Conservation (phyloP, 2,113 vertebrate genomes). For the Cervus canadensis region DNA sequence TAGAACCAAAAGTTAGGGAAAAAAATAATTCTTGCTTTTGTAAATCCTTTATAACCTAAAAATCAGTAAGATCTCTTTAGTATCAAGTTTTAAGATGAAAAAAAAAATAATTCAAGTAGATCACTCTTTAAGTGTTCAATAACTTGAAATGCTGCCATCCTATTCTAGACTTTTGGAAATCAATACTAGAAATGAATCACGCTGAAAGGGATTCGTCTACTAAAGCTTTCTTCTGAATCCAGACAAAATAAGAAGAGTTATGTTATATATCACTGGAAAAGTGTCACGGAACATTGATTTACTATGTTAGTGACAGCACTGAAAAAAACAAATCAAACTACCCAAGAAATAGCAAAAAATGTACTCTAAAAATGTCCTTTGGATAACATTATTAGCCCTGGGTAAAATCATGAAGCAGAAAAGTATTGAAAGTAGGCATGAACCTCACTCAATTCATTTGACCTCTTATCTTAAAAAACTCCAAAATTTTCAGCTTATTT, state of each 20-base stretch:
- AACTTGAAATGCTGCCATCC: conserved; percentile 41
- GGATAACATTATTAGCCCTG: conserved; percentile 32
- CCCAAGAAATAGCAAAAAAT: conserved; percentile 51
- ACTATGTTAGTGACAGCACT: conserved; percentile 36
- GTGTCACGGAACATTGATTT: conserved; percentile 62
- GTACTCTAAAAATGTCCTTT: conserved; percentile 22
- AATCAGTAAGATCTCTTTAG: background rate
- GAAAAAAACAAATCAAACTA: conserved; percentile 60
- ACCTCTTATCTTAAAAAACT: background rate
- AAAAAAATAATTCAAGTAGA: background rate
- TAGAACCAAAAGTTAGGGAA: conserved; percentile 11
- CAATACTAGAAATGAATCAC: conserved; percentile 65
- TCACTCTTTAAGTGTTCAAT: conserved; percentile 48
- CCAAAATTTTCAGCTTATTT: background rate
- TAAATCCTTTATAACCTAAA: conserved; percentile 3
- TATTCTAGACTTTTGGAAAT: conserved; percentile 61
- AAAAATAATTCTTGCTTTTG: conserved; percentile 24
- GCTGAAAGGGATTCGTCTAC: conserved; percentile 40
- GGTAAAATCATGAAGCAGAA: background rate
- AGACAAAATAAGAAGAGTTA: conserved; percentile 50
- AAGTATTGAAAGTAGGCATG: background rate
- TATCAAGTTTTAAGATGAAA: background rate
- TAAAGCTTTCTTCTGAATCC: conserved; percentile 52
- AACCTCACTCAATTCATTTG: background rate
- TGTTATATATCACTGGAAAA: conserved; percentile 42